Percentiles rank a stretch among this genome's conserved stretches.
phyloP scores from a whole-genome alignment of 2,888 invertebrate species.

The Zele albiditarsus region DNA sequence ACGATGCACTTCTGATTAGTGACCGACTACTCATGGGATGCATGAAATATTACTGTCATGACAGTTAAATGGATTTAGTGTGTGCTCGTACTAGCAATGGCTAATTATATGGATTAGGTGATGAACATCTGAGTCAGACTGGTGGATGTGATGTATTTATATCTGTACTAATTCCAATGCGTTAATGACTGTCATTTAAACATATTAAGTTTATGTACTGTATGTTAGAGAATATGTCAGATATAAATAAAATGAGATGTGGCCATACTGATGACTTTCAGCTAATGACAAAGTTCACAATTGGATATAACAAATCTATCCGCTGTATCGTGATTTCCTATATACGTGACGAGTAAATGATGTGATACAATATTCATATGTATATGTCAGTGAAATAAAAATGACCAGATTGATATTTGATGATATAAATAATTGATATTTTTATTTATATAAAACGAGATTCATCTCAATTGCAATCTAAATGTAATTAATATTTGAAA shows the following conservation, averaged over 20 bases:
- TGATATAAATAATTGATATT: too few species aligned
- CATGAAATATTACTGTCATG: conserved; percentile 42
- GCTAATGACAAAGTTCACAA: not conserved
- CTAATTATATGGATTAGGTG: conserved; percentile 44
- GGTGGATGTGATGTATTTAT: conserved; percentile 7
- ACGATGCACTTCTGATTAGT: conserved; percentile 41
- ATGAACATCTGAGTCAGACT: conserved; percentile 30
- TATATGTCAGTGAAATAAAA: too few species aligned
- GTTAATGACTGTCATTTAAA: not conserved
- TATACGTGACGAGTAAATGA: too few species aligned
- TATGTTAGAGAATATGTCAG: not conserved
- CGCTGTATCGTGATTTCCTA: not conserved
- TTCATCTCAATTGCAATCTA: too few species aligned
- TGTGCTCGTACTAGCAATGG: conserved; percentile 22
- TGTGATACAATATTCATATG: too few species aligned
- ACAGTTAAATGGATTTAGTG: conserved; percentile 45
- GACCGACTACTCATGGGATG: conserved; percentile 20
- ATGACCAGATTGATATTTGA: not conserved
- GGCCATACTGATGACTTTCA: not conserved
- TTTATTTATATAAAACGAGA: too few species aligned
- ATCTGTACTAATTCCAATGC: not conserved
- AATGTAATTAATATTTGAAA: too few species aligned
- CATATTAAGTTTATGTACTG: not conserved
- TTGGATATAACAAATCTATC: not conserved
- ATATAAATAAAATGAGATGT: not conserved